Evolutionary conservation across 1,140 invertebrate genomes (phyloP), one percentile per base, ranked within the genome.

Genomic region (Aphaenogaster rudis): DNA sequence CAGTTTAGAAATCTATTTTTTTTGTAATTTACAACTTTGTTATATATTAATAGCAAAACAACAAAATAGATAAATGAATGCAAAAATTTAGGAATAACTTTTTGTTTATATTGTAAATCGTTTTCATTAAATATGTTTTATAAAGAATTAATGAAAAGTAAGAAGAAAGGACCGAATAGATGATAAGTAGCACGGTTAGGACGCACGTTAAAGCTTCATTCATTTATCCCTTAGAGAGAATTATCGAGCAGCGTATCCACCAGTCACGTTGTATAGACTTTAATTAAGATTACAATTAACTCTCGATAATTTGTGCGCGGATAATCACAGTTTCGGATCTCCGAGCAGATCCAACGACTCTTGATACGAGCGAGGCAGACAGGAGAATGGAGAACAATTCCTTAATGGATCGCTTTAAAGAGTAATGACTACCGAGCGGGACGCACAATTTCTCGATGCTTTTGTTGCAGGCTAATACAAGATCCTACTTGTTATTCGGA

Each of bases 281-380:
- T 93, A 93, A 93, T 93, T 93, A 92, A 93, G 90, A 91, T 88
- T 86, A 90, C 92, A 93, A 92, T 93, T 92, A 93, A 91, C 92
- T 90, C 88, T 88, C 87, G 86, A 92, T 92, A 91, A 93, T 93
- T 93, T 88, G 90, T 89, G 86, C 61, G 86, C 71, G 63, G 36
- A 76, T 86, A 92, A 93, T 93, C 92, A 84, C 63, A 54, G 59
- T 86, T 85, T 86, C 63, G 79, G 85, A 93, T 93, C 92, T 88
- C 50, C 36, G 64, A 80, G 59, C 59, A 54, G 52, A 45, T 54
- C 42, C 63, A 36, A 33, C 45, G 54, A 71, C 36, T 76, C 42
- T 48, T 57, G 76, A 71, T 36, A 74, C 59, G 52, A 63, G 69
- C 63, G 64, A 74, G 79, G 52, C 72, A 77, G 77, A 86, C 79